Base-by-base conservation (phyloP, 2,888 invertebrate genomes). In the Athalia cordata region DNA sequence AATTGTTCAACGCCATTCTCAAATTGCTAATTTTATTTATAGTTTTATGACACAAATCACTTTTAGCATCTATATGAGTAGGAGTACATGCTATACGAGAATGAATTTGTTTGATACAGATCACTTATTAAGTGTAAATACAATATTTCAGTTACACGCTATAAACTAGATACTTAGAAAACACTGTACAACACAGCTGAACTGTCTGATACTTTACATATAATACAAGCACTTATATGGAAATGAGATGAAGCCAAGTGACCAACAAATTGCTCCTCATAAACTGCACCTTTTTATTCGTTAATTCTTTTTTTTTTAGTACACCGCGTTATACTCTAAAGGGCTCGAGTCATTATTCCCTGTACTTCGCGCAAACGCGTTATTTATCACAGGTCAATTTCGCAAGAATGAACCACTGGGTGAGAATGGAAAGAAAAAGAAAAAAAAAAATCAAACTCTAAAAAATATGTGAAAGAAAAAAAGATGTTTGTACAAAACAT, bases 131-230 rank as follows among this genome's bases (percentile, higher is more conserved):
- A 87, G 84, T 87, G 89, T 89, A 89, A 88, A 89, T 90, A 89
- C 89, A 90, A 88, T 89, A 87, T 85, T 85, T 86, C 88, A 89
- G 88, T 89, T 90, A 90, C 89, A 89, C 86, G 82, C 88, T 90
- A 89, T 89, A 87, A 89, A 89, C 89, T 90, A 90, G 87, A 90
- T 89, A 90, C 89, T 89, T 89, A 90, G 86, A 90, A 90, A 90
- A 90, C 89, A 90, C 89, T 90, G 89, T 90, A 90, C 89, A 90
- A 88, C 87, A 89, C 89, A 89, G 89, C 86, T 86, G 87, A 89
- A 89, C 88, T 88, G 86, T 89, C 88, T 85, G 85, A 86, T 89
- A 89, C 89, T 90, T 89, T 90, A 90, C 89, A 89, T 90, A 90
- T 90, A 85, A 87, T 90, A 90, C 89, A 90, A 88, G 85, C 87